phyloP scores from a whole-genome alignment of 2,888 invertebrate species.

The Machimus atricapillus region DNA sequence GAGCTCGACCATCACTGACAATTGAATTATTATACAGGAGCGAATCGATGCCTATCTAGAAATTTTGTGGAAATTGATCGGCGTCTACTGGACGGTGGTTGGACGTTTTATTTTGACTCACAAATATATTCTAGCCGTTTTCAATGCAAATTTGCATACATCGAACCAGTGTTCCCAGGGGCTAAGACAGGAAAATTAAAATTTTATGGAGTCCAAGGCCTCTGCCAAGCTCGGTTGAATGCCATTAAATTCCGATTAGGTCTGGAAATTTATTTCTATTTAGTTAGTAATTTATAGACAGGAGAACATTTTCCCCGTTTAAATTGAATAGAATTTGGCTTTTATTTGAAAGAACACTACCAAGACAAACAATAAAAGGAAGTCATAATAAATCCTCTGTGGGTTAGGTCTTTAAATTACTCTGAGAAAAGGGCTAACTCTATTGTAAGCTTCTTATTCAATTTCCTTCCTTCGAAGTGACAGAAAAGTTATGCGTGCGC shows the following conservation, averaged over 20 bases:
- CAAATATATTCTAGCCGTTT: constrained; percentile 17
- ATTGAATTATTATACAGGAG: constrained; percentile 6
- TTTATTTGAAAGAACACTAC: background rate
- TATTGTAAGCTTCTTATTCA: background rate
- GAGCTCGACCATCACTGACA: background rate
- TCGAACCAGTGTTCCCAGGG: background rate
- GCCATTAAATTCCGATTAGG: background rate
- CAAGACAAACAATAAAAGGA: background rate
- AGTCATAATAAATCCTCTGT: background rate
- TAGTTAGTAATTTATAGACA: background rate
- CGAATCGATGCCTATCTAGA: background rate
- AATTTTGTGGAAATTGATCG: background rate
- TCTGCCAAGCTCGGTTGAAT: background rate
- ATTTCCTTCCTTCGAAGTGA: background rate
- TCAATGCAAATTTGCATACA: background rate
- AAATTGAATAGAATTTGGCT: background rate
- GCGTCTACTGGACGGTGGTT: background rate
- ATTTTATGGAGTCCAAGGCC: background rate
- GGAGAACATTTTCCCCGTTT: background rate
- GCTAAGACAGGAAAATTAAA: background rate
- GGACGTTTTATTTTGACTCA: constrained; percentile 10
- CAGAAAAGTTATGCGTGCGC: background rate
- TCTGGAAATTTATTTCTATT: background rate
- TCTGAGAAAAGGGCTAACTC: background rate
- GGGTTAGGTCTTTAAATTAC: background rate